Evolutionary conservation across 1,140 invertebrate species (phyloP).

Genomic region (fruit fly (Drosophila melanogaster)): Release_6_plus_ISO1_MT NT_033777.3:7839501-7840000

Average conservation of each 20-base stretch:
- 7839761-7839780: constrained; percentile 21
- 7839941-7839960: constrained; percentile 3
- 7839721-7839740: constrained; percentile 17
- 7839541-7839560: constrained; percentile 59
- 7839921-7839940: constrained; percentile 2
- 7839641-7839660: constrained; percentile 14
- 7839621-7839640: neutral
- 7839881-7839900: constrained; percentile 14
- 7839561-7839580: constrained; percentile 42
- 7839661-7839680: neutral
- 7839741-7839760: constrained; percentile 32
- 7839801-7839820: constrained; percentile 7
- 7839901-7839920: constrained; percentile 1
- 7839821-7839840: constrained; percentile 14
- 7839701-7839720: constrained; percentile 12
- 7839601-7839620: constrained; percentile 30
- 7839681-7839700: neutral
- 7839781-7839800: constrained; percentile 23
- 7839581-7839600: constrained; percentile 37
- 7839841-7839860: constrained; percentile 2
- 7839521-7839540: neutral
- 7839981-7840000: constrained; percentile 3
- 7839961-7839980: neutral
- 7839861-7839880: constrained; percentile 21
- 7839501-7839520: constrained; percentile 27